Evolutionary conservation across 2,113 vertebrate genomes (phyloP).

Genomic region (Pampusana beccarii): DNA sequence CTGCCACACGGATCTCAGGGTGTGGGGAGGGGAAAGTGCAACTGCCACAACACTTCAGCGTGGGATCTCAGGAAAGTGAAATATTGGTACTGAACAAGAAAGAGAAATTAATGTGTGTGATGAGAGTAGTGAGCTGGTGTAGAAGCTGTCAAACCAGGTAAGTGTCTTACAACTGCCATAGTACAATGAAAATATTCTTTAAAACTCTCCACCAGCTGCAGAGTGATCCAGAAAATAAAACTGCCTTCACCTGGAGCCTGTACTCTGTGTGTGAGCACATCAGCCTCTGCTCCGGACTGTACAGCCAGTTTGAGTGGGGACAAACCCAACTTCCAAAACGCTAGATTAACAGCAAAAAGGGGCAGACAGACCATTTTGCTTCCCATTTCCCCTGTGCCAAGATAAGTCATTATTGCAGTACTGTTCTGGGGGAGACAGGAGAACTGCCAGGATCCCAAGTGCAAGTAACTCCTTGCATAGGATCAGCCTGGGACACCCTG

Average conservation of each 20-base stretch:
- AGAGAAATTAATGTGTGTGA: neutral
- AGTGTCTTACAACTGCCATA: neutral
- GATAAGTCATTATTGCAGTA: neutral
- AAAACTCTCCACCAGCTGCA: neutral
- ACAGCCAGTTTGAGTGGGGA: neutral
- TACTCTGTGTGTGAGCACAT: neutral
- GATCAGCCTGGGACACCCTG: neutral
- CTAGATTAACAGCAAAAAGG: neutral
- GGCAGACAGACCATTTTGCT: neutral
- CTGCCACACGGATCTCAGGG: too few relatives aligned
- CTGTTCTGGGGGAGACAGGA: neutral
- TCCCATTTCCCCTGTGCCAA: neutral
- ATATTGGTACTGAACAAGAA: neutral
- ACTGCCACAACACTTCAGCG: too few relatives aligned
- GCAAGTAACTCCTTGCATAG: neutral
- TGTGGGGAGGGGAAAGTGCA: too few relatives aligned
- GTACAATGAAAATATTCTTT: slow-evolving; percentile 1
- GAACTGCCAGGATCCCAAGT: neutral
- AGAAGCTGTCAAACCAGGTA: slow-evolving; percentile 6
- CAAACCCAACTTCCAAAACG: neutral
- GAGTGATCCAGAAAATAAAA: neutral
- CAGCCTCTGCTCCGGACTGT: neutral
- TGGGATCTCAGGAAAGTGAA: neutral
- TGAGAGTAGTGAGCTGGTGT: neutral
- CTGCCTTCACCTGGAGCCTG: neutral